Evolutionary conservation across 2,113 vertebrate species (phyloP).

Genomic region (Grammomys surdaster): DNA sequence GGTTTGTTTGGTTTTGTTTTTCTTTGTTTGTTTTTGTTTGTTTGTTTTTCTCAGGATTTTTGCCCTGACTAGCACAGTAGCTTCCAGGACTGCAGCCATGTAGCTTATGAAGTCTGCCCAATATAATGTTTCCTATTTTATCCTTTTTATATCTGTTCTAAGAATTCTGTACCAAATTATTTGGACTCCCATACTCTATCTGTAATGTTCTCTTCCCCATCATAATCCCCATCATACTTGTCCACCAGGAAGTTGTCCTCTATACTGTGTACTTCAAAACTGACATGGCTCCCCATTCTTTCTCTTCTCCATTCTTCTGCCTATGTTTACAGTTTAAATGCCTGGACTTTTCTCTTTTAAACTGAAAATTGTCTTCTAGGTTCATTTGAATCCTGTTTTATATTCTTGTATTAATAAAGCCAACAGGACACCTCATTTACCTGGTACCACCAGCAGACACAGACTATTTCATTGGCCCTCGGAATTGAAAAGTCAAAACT

Average conservation of each 20-base stretch:
- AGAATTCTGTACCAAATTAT: not conserved
- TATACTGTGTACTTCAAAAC: too few species aligned
- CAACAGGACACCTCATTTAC: not conserved
- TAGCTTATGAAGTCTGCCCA: not conserved
- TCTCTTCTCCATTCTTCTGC: not conserved
- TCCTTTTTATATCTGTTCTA: not conserved
- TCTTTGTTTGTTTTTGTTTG: too few species aligned
- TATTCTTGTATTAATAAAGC: not conserved
- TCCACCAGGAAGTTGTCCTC: not conserved
- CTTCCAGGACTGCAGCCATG: not conserved
- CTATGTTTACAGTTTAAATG: too few species aligned
- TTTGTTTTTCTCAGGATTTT: not conserved
- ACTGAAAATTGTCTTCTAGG: not conserved
- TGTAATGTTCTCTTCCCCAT: not conserved
- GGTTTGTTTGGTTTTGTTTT: too few species aligned
- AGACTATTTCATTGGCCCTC: not conserved
- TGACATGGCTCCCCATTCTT: accelerated
- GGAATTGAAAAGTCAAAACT: not conserved
- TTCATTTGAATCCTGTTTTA: too few species aligned
- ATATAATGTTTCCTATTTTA: not conserved
- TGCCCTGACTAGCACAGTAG: too few species aligned
- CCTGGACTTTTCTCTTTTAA: not conserved
- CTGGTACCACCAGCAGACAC: too few species aligned
- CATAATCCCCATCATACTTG: not conserved
- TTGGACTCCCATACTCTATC: not conserved